These are phyloP conservation scores for Steatocranus sp. DNA, from an alignment of 2,797 vertebrate genomes.

Conservation along the genomic window DNA sequence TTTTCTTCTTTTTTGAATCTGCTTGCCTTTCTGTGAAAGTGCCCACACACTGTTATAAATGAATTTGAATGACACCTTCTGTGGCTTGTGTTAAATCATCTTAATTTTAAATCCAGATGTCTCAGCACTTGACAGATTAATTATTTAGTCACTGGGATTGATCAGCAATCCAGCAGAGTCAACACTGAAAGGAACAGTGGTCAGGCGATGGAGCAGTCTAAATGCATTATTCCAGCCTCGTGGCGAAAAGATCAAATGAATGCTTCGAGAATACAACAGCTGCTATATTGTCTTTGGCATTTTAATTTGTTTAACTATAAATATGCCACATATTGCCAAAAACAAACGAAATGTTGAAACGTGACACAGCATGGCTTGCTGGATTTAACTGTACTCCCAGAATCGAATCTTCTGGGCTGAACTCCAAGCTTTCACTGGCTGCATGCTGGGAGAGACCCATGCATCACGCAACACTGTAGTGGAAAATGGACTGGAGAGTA, in stretches of 20 bases:
- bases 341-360: not conserved
- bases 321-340: not conserved
- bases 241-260: not conserved
- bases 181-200: not conserved
- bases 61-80: not conserved
- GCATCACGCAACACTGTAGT: not conserved
- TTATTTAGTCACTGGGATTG: not conserved
- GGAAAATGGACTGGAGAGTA: not conserved
- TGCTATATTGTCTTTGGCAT: not conserved
- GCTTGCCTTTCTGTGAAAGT: not conserved
- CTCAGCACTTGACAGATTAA: not conserved
- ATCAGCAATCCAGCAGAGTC: not conserved
- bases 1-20: not conserved
- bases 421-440: not conserved
- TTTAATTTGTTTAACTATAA: not conserved
- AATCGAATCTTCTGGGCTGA: not conserved
- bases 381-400: not conserved
- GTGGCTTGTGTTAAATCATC: not conserved
- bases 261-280: not conserved
- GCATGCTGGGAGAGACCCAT: not conserved
- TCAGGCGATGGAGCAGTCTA: not conserved
- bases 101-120: not conserved
- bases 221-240: not conserved
- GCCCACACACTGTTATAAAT: not conserved
- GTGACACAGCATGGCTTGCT: not conserved